Base-by-base conservation (phyloP, 2,797 vertebrate genomes). In the Enteromius thamalakanensis region DNA sequence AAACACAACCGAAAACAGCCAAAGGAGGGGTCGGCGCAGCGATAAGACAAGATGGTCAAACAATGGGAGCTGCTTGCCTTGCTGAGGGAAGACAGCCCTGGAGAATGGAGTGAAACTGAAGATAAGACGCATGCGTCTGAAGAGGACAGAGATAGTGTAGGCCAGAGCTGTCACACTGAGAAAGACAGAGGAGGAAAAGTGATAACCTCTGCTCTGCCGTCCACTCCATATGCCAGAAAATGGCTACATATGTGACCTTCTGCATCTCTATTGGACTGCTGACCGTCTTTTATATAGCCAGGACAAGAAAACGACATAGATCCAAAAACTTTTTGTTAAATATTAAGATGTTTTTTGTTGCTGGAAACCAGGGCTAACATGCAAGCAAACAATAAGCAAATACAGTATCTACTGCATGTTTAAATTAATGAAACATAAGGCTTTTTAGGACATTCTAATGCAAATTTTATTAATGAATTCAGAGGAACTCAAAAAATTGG, bases 131-230 rank as follows among this genome's bases (percentile, higher is more conserved):
- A 75, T 76, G 49, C 9, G 49, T 69, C 72, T 83, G 74, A 83
- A 77, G 81, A 77, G 76, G 64, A 79, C 49, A 17, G 15, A 62
- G 62, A 68, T 74, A 69, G 76, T 53, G 80, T 42, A 67, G 81
- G 62, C 80, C 69, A 68, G 62, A 83, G 81, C 85, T 86, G 85
- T 83, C 85, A 86, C 42, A 53, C 40, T n/a, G 15, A 69, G 76
- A 80, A 83, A 83, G 76, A 79, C 76, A 67, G 69, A 51, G 23
- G 85, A 79, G 53, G 81, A 80, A 72, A 58, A 75, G 81, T 32
- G 85, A 86, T 83, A 86, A 86, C 85, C 85, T 76, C 40, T 53
- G 15, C 37, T 62, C 70, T 40, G 19, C 15, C 40, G 23, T 79
- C 29, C 81, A 53, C 69, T 80, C 76, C 70, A 80, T 75, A 70